Evolutionary conservation across 1,140 invertebrate genomes (phyloP).

Genomic region (Neelides sp.): DNA sequence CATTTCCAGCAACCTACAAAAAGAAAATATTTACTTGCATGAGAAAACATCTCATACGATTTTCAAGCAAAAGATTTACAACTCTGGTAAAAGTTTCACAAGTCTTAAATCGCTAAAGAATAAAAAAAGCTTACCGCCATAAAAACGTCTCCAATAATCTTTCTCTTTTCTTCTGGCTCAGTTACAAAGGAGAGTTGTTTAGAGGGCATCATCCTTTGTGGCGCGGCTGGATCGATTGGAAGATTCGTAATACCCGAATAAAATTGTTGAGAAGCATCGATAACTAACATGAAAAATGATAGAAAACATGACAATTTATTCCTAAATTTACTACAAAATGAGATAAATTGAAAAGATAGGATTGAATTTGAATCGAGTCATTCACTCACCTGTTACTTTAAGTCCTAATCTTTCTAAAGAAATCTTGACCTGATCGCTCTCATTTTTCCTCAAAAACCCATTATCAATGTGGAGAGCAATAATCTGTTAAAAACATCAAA

Average conservation of each 20-base stretch:
- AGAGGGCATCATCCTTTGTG: constrained; percentile 40
- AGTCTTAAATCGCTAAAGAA: no score
- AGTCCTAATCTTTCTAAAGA: constrained; percentile 75
- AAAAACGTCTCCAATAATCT: constrained; percentile 98
- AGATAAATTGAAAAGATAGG: neutral
- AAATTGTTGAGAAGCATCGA: constrained; percentile 60
- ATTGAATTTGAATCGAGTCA: neutral
- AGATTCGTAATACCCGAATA: constrained; percentile 61
- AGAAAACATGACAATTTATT: constrained; percentile 3
- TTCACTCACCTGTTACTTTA: constrained; percentile 54
- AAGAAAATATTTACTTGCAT: neutral
- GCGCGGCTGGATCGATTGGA: constrained; percentile 46
- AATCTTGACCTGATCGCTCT: constrained; percentile 75
- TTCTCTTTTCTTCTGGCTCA: constrained; percentile 91
- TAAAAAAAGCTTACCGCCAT: constrained; percentile 50
- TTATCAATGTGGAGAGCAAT: constrained; percentile 97
- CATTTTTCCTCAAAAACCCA: constrained; percentile 95
- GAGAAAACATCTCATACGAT: neutral
- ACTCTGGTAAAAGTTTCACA: no score
- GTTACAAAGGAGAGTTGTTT: constrained; percentile 74
- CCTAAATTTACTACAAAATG: constrained; percentile 1
- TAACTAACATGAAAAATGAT: constrained; percentile 39
- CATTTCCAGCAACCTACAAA: constrained; percentile 59
- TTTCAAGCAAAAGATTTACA: no score
- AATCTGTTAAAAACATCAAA: constrained; percentile 38